These are phyloP conservation scores for Scaptomyza polygonia DNA, from an alignment of 2,888 invertebrate species.

Conservation along the genomic window DNA sequence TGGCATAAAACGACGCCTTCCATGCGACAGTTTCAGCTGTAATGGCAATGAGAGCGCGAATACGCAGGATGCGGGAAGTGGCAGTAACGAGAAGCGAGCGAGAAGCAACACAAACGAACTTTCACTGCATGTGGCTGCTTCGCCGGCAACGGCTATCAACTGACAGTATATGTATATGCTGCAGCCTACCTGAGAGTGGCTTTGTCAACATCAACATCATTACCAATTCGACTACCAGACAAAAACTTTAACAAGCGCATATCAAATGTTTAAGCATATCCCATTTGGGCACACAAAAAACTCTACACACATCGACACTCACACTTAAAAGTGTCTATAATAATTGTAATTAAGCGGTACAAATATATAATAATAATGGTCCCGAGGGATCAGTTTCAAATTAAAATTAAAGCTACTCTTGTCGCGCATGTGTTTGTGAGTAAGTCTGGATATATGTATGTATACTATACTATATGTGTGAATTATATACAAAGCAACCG, in stretches of 20 bases:
- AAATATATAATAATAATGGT: neutral
- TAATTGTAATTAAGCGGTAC: neutral
- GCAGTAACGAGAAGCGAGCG: conserved; percentile 54
- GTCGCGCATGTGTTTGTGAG: conserved; percentile 8
- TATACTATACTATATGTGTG: conserved; percentile 31
- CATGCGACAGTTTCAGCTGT: conserved; percentile 76
- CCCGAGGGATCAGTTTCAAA: neutral
- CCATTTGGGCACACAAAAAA: conserved; percentile 73
- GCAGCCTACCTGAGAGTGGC: conserved; percentile 77
- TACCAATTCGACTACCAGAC: conserved; percentile 27
- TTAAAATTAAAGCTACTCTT: neutral
- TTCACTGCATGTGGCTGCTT: conserved; percentile 24
- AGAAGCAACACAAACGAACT: conserved; percentile 49
- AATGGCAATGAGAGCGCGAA: conserved; percentile 81
- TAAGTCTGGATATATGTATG: conserved; percentile 50
- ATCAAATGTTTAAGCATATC: conserved; percentile 79
- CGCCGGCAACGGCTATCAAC: conserved; percentile 67
- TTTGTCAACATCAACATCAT: conserved; percentile 5
- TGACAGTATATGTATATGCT: conserved; percentile 80
- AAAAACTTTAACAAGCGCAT: conserved; percentile 74
- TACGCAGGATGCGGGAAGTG: conserved; percentile 49
- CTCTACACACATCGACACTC: conserved; percentile 21
- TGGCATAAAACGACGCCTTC: conserved; percentile 76
- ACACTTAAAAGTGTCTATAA: neutral
- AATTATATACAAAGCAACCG: conserved; percentile 23